Base-by-base conservation (phyloP, 2,888 invertebrate genomes). In the Eupithecia dodoneata region DNA sequence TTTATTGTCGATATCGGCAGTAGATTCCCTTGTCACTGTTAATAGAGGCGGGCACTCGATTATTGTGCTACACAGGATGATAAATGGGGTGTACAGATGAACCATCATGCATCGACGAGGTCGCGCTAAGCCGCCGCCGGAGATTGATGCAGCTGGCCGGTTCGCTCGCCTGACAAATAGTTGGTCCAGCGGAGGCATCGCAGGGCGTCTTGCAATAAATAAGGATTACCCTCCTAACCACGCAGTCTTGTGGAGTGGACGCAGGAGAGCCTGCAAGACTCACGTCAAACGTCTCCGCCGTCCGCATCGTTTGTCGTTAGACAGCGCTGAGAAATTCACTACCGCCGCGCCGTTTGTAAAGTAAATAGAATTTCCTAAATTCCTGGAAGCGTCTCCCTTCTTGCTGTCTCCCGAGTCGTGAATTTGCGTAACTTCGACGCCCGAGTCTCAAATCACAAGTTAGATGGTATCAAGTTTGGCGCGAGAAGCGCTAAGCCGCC, bases 181-280 rank as follows among this genome's bases (percentile, higher is more conserved):
- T 90, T 88, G 91, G 94, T 90, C 88, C 89, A 89, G 86, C 86
- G 87, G 91, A 93, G 93, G 94, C 94, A 91, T 93, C 91, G 91
- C 88, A 87, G 84, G 89, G 89, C 94, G 90, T 94, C 94, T 94
- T 94, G 92, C 95, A 91, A 95, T 95, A 95, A 95, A 95, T 95
- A 94, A 95, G 95, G 95, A 95, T 95, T 95, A 95, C 82, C 87
- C 77, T 84, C 79, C 88, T 91, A 92, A 93, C 94, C 94, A 93
- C 93, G 88, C 87, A 91, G 92, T 93, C 92, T 92, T 91, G 93
- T 83, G 88, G 89, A 92, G 89, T 89, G 91, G 89, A 92, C 91
- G 86, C 87, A 86, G 86, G 85, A 86, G 87, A 87, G 87, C 87
- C 86, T 85, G 87, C 86, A 82, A 87, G 87, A 83, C 87, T 87